These are phyloP conservation scores for Cephus pygmeus DNA, from an alignment of 2,888 invertebrate species.

Conservation along the genomic window DNA sequence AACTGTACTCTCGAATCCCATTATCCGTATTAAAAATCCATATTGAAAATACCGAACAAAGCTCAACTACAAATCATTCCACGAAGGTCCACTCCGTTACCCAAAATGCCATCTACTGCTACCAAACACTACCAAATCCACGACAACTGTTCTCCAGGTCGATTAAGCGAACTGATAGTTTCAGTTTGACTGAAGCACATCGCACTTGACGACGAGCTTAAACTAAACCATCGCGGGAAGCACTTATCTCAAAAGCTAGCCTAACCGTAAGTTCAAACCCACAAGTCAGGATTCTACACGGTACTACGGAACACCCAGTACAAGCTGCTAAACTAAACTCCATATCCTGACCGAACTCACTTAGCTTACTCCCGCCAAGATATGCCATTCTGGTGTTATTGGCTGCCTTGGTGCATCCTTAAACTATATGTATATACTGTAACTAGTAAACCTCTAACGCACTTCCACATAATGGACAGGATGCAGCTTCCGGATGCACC, in stretches of 20 bases:
- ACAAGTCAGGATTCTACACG: conserved; percentile 34
- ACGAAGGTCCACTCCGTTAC: not conserved
- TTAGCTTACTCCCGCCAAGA: not conserved
- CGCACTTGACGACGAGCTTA: conserved; percentile 35
- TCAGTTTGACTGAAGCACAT: conserved; percentile 33
- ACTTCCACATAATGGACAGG: not conserved
- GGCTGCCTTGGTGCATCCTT: not conserved
- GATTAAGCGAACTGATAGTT: conserved; percentile 31
- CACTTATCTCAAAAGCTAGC: conserved; percentile 41
- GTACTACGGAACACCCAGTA: conserved; percentile 21
- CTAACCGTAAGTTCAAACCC: conserved; percentile 34
- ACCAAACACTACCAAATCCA: not conserved
- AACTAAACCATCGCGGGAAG: conserved; percentile 33
- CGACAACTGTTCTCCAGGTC: not conserved
- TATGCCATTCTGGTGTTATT: not conserved
- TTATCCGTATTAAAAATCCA: not conserved
- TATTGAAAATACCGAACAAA: not conserved
- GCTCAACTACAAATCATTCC: not conserved
- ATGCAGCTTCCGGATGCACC: not conserved
- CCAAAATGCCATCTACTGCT: not conserved
- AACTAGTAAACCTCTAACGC: not conserved
- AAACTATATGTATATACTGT: not conserved
- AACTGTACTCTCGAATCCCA: not conserved
- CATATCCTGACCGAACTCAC: conserved; percentile 9
- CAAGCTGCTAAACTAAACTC: conserved; percentile 34